A percentile compares a stretch with the other conserved stretches of the same genome.
These are phyloP conservation scores for Eudasyphora cyanicolor DNA, from an alignment of 2,888 invertebrate genomes.

Conservation along the genomic window DNA sequence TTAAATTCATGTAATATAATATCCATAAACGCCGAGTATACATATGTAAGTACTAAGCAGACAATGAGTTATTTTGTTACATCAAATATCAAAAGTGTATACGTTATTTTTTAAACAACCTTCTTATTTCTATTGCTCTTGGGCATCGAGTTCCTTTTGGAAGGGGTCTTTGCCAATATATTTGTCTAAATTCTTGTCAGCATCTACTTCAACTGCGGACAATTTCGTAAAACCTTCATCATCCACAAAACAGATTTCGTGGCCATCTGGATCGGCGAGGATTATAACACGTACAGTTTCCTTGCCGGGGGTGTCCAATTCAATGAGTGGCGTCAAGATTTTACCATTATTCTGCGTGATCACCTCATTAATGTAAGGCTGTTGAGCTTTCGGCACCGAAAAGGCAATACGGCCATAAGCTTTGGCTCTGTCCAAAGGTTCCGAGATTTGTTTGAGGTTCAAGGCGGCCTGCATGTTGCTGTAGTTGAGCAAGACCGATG, in stretches of 20 bases:
- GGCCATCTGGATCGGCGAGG: slow-evolving; percentile 96
- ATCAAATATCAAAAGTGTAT: too few species aligned
- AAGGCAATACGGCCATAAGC: slow-evolving; percentile 98
- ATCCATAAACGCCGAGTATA: neutral
- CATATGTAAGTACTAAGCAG: neutral
- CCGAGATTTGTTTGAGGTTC: slow-evolving; percentile 81
- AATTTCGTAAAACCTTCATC: slow-evolving; percentile 95
- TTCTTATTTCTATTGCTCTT: slow-evolving; percentile 31
- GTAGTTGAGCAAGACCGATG: slow-evolving; percentile 86
- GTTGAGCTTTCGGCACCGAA: slow-evolving; percentile 89
- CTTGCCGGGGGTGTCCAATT: slow-evolving; percentile 98
- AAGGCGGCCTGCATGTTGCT: slow-evolving; percentile 87
- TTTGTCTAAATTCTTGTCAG: slow-evolving; percentile 88
- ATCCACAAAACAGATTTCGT: slow-evolving; percentile 99
- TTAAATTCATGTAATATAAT: neutral
- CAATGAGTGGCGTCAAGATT: slow-evolving; percentile 93
- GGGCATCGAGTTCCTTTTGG: slow-evolving; percentile 71
- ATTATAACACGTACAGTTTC: slow-evolving; percentile 98
- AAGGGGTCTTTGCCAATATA: slow-evolving; percentile 83
- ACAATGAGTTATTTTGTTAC: too few species aligned
- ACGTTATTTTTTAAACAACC: neutral
- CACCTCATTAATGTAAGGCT: slow-evolving; percentile 87
- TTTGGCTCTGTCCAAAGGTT: slow-evolving; percentile 88
- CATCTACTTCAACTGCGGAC: slow-evolving; percentile 91
- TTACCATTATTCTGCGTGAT: slow-evolving; percentile 86